Percentiles rank a stretch among this genome's conserved stretches.
phyloP scores from a whole-genome alignment of 2,113 vertebrate species.

The Coturnix japonica region DNA sequence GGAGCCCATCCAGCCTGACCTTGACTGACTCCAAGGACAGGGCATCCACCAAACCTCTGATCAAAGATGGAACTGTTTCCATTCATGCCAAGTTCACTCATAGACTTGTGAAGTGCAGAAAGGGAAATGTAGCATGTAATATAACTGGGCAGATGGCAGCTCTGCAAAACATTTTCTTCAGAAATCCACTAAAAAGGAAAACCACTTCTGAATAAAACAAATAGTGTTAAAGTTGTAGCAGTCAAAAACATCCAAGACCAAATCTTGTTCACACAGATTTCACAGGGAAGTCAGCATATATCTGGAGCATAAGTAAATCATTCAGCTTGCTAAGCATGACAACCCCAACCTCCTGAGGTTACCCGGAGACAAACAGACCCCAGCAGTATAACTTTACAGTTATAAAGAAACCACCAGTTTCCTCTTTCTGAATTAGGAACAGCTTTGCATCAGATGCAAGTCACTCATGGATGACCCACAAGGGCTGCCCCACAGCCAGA shows the following conservation, averaged over 20 bases:
- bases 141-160: background rate
- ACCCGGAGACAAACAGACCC: constrained; percentile 4
- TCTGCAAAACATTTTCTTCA: background rate
- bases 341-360: background rate
- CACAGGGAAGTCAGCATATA: constrained; percentile 21
- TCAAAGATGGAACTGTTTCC: background rate
- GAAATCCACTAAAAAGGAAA: background rate
- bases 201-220: background rate
- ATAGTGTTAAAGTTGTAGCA: background rate
- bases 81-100: background rate
- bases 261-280: constrained; percentile 10
- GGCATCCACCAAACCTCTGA: background rate
- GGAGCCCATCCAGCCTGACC: too few species aligned
- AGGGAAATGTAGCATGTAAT: background rate
- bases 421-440: background rate
- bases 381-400: background rate
- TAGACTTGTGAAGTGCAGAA: background rate
- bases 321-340: background rate
- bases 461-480: background rate
- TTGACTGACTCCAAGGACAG: too few species aligned
- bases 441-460: background rate
- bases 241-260: background rate
- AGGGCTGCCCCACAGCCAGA: background rate
- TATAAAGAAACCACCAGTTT: background rate
- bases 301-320: constrained; percentile 36